Conservation (phyloP, 2,888 invertebrate genomes). For the Syritta pipiens region DNA sequence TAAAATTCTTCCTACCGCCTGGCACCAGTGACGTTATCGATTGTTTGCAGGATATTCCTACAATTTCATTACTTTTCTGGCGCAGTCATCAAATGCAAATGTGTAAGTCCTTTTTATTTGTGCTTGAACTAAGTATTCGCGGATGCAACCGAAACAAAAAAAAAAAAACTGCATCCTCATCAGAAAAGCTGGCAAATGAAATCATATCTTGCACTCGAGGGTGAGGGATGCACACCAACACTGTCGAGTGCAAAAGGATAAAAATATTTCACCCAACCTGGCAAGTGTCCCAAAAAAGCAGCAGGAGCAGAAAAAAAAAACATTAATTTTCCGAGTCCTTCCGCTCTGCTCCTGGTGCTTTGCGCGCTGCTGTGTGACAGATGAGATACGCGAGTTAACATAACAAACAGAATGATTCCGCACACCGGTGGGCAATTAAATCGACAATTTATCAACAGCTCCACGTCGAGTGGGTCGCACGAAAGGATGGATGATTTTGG, state of each 20-base stretch:
- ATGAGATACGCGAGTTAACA: slow-evolving; percentile 37
- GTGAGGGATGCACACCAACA: not conserved
- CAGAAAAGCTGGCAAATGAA: slow-evolving; percentile 32
- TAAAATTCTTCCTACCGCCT: slow-evolving; percentile 25
- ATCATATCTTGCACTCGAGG: slow-evolving; percentile 5
- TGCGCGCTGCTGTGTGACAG: not conserved
- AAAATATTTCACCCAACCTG: slow-evolving; percentile 35
- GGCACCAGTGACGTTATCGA: slow-evolving; percentile 47
- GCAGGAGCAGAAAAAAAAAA: too few relatives aligned
- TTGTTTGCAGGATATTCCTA: slow-evolving; percentile 13
- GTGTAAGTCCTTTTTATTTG: slow-evolving; percentile 9
- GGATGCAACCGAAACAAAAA: slow-evolving; percentile 41
- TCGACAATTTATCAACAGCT: slow-evolving; percentile 56
- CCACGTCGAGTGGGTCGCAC: slow-evolving; percentile 13
- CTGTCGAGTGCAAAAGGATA: not conserved
- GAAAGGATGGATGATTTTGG: slow-evolving; percentile 7
- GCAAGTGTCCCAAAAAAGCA: slow-evolving; percentile 47
- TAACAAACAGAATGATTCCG: slow-evolving; percentile 31
- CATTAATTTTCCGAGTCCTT: slow-evolving; percentile 30
- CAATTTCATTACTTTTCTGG: slow-evolving; percentile 48
- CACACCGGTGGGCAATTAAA: slow-evolving; percentile 38
- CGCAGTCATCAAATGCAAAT: slow-evolving; percentile 54
- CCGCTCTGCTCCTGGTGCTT: not conserved
- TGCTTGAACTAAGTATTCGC: not conserved
- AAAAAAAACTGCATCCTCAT: slow-evolving; percentile 46